A percentile compares a stretch with the other conserved stretches of the same genome.
phyloP scores from a whole-genome alignment of 2,113 vertebrate species.

The Nannobrachium achirus region DNA sequence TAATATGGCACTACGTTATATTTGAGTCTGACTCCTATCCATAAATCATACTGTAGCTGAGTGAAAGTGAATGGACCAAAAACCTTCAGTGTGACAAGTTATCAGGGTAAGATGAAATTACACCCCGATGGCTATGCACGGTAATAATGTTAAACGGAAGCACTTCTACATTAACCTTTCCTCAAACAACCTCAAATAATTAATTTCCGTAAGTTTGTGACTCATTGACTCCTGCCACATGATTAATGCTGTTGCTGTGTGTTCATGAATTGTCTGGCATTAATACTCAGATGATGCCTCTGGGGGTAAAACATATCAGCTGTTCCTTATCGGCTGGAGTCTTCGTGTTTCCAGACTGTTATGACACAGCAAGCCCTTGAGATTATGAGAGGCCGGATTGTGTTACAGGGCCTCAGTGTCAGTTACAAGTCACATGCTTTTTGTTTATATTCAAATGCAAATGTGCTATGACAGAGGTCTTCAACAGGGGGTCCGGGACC shows the following conservation, averaged over 20 bases:
- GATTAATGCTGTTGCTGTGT: neutral
- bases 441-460: conserved; percentile 41
- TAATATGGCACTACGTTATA: conserved; percentile 5
- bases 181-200: conserved; percentile 12
- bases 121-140: neutral
- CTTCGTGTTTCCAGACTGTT: conserved; percentile 1
- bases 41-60: conserved; percentile 14
- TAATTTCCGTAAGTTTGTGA: neutral
- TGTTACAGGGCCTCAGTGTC: conserved; percentile 13
- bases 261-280: too few relatives aligned
- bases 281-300: neutral
- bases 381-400: neutral
- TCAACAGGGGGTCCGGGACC: too few relatives aligned
- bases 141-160: neutral
- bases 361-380: conserved; percentile 13
- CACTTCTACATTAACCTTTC: neutral
- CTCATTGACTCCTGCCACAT: neutral
- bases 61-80: conserved; percentile 23
- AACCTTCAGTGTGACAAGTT: conserved; percentile 37
- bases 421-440: conserved; percentile 16
- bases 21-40: conserved; percentile 1
- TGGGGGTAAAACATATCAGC: neutral
- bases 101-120: conserved; percentile 3
- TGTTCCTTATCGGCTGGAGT: neutral
- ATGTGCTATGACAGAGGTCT: too few relatives aligned